Evolutionary conservation across 2,797 vertebrate species (phyloP).

Genomic region (Leptodactylus fallax): DNA sequence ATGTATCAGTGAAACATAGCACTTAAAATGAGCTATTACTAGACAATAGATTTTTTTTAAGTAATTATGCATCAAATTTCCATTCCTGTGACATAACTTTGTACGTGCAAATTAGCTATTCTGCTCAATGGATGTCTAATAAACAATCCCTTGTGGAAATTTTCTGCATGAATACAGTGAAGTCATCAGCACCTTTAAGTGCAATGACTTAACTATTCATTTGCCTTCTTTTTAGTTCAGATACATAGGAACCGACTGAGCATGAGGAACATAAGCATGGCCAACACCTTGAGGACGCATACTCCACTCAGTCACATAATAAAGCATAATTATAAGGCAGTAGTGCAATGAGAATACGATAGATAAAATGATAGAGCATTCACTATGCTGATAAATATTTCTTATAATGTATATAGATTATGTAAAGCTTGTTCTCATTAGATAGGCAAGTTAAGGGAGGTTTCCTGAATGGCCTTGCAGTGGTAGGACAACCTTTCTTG

Average conservation of each 20-base stretch:
- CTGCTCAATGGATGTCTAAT: not conserved
- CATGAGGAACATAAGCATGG: too few relatives aligned
- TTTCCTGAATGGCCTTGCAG: too few relatives aligned
- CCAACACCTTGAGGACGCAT: too few relatives aligned
- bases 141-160: slow-evolving; percentile 4
- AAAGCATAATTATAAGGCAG: not conserved
- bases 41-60: slow-evolving; percentile 12
- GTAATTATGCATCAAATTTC: slow-evolving; percentile 6
- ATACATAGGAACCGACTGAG: too few relatives aligned
- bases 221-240: not conserved
- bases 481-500: not conserved
- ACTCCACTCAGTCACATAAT: not conserved
- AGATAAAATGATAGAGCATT: not conserved
- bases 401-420: not conserved
- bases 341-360: not conserved
- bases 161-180: not conserved
- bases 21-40: slow-evolving; percentile 21
- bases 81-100: slow-evolving; percentile 18
- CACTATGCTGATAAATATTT: not conserved
- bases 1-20: slow-evolving; percentile 15
- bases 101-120: slow-evolving; percentile 15
- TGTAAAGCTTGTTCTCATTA: not conserved
- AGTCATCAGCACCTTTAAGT: not conserved
- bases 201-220: not conserved
- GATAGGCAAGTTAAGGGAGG: not conserved